A percentile compares a stretch with the other conserved stretches of the same genome.
Evolutionary conservation across 2,113 vertebrate species (phyloP).

Genomic region (Lontra canadensis): DNA sequence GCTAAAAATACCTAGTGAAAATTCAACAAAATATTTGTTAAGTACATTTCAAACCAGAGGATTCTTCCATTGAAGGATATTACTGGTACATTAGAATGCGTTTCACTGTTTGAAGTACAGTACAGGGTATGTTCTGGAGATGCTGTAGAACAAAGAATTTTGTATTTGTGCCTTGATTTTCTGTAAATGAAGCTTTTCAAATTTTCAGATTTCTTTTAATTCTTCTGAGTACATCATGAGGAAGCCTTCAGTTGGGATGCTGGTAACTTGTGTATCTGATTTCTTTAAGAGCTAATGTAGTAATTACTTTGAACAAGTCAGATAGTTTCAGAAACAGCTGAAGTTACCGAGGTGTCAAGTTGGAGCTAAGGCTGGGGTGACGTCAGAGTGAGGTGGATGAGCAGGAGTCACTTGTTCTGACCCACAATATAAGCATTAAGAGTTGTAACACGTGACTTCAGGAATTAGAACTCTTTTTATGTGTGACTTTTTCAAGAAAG

Average conservation of each 20-base stretch:
- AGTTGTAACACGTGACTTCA: not conserved
- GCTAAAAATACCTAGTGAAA: not conserved
- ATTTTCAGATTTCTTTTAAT: not conserved
- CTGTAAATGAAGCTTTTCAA: not conserved
- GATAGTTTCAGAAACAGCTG: not conserved
- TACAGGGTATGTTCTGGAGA: not conserved
- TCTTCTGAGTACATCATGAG: not conserved
- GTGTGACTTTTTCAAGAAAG: not conserved
- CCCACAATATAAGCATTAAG: not conserved
- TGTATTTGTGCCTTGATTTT: not conserved
- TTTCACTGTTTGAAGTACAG: not conserved
- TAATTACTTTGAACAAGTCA: slow-evolving; percentile 7
- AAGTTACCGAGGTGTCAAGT: not conserved
- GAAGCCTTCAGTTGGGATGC: not conserved
- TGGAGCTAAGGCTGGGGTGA: not conserved
- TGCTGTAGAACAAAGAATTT: not conserved
- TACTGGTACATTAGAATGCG: not conserved
- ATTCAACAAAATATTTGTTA: not conserved
- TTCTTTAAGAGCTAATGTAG: not conserved
- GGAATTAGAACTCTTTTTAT: not conserved
- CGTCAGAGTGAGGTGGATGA: not conserved
- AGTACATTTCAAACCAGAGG: not conserved
- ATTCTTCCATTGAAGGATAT: not conserved
- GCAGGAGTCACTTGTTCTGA: not conserved
- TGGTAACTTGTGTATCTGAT: not conserved